These are phyloP conservation scores for Pseudoatta argentina DNA, from an alignment of 1,140 invertebrate species.

Conservation along the genomic window DNA sequence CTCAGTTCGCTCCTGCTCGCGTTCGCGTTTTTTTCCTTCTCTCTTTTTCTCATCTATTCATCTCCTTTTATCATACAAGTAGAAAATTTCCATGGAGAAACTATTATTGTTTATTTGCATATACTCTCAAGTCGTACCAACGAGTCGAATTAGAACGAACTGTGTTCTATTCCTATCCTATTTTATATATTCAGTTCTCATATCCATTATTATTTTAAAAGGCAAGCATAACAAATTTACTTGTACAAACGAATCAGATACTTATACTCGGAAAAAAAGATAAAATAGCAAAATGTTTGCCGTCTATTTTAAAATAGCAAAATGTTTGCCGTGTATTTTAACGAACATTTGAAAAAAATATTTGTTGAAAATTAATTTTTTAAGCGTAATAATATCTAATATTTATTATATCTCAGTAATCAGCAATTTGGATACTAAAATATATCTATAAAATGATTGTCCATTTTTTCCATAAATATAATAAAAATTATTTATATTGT, in stretches of 20 bases:
- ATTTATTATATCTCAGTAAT: neutral
- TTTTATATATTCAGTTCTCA: neutral
- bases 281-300: neutral
- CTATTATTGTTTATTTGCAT: slow-evolving; percentile 51
- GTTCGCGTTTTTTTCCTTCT: slow-evolving; percentile 16
- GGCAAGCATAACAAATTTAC: neutral
- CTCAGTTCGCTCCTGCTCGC: slow-evolving; percentile 60
- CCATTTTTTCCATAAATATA: neutral
- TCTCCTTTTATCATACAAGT: slow-evolving; percentile 28
- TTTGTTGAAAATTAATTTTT: neutral
- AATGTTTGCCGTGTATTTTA: neutral
- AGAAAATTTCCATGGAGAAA: slow-evolving; percentile 57
- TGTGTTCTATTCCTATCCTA: neutral
- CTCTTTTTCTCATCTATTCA: slow-evolving; percentile 39
- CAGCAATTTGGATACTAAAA: too few species aligned
- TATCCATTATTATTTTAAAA: slow-evolving; percentile 27
- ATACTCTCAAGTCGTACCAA: neutral
- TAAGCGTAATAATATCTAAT: neutral
- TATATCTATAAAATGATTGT: neutral
- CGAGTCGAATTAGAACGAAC: slow-evolving; percentile 1
- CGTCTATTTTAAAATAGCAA: neutral
- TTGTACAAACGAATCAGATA: slow-evolving; percentile 34
- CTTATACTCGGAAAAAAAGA: neutral
- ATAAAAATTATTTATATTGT: too few species aligned
- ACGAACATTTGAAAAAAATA: neutral